These are phyloP conservation scores for Drosophila buzzatii DNA, from an alignment of 2,888 invertebrate species.

Conservation along the genomic window DNA sequence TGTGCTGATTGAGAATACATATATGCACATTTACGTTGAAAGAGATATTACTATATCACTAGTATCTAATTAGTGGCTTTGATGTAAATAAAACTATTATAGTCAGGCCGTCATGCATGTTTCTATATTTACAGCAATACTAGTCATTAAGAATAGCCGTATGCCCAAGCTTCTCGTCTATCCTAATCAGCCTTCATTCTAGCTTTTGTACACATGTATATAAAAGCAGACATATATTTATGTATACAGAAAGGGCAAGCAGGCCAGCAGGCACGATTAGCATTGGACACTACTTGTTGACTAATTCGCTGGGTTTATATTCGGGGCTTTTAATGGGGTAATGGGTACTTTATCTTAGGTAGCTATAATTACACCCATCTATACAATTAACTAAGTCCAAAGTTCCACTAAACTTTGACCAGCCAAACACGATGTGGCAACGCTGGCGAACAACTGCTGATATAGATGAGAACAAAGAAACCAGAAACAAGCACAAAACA, in stretches of 20 bases:
- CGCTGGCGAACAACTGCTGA: constrained; percentile 45
- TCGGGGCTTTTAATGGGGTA: not conserved
- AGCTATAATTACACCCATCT: constrained; percentile 39
- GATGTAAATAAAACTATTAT: constrained; percentile 11
- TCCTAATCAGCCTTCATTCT: not conserved
- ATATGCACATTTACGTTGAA: not conserved
- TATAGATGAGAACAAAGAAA: constrained; percentile 75
- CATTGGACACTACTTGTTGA: constrained; percentile 58
- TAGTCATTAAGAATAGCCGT: constrained; percentile 13
- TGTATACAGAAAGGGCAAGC: not conserved
- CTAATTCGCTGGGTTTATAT: constrained; percentile 6
- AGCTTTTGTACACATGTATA: constrained; percentile 9
- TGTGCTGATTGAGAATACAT: constrained; percentile 10
- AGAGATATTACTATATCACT: constrained; percentile 8
- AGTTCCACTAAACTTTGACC: constrained; percentile 44
- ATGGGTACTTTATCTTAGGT: constrained; percentile 28
- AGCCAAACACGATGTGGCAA: constrained; percentile 46
- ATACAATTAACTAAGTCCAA: constrained; percentile 46
- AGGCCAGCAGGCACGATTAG: constrained; percentile 11
- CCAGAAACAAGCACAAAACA: constrained; percentile 53
- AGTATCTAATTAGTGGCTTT: constrained; percentile 17
- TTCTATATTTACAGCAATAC: not conserved
- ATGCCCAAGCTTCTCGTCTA: not conserved
- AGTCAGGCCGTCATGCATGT: not conserved
- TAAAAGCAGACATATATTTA: constrained; percentile 4